These are phyloP conservation scores for Heterohyrax brucei DNA, from an alignment of 2,797 vertebrate genomes.

Conservation along the genomic window DNA sequence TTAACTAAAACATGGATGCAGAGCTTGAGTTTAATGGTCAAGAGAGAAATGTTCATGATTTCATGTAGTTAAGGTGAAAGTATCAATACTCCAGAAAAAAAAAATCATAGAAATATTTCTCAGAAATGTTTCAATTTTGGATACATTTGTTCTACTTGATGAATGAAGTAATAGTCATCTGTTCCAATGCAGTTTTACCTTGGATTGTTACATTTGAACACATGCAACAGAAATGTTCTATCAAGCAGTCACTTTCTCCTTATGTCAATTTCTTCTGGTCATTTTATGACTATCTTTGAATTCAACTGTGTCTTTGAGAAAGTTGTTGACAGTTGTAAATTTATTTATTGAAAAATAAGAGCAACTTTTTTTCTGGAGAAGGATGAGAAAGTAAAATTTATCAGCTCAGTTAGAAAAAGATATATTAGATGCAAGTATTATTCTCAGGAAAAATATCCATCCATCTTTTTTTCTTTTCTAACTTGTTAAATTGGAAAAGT, in stretches of 20 bases:
- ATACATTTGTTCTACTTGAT: constrained; percentile 71
- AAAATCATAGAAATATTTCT: constrained; percentile 21
- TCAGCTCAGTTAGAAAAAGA: constrained; percentile 83
- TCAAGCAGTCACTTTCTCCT: constrained; percentile 89
- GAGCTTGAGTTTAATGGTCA: constrained; percentile 18
- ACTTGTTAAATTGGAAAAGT: constrained; percentile 60
- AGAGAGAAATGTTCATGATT: not conserved
- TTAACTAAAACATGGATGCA: not conserved
- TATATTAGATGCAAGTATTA: constrained; percentile 83
- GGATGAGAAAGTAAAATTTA: constrained; percentile 79
- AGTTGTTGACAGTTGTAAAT: constrained; percentile 90
- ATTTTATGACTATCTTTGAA: constrained; percentile 93
- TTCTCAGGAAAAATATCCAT: constrained; percentile 86
- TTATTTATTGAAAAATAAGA: constrained; percentile 91
- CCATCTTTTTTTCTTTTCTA: constrained; percentile 57
- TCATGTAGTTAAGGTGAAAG: constrained; percentile 53
- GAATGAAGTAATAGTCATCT: constrained; percentile 88
- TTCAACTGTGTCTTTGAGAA: constrained; percentile 92
- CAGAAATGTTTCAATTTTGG: constrained; percentile 58
- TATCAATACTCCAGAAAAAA: constrained; percentile 3
- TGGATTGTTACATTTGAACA: constrained; percentile 90
- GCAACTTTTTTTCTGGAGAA: constrained; percentile 86
- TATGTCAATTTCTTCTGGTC: constrained; percentile 85
- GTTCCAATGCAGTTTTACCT: constrained; percentile 91
- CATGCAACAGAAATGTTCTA: constrained; percentile 81